Evolutionary conservation across 1,140 invertebrate species (phyloP).

Genomic region (Laupala kohalensis): DNA sequence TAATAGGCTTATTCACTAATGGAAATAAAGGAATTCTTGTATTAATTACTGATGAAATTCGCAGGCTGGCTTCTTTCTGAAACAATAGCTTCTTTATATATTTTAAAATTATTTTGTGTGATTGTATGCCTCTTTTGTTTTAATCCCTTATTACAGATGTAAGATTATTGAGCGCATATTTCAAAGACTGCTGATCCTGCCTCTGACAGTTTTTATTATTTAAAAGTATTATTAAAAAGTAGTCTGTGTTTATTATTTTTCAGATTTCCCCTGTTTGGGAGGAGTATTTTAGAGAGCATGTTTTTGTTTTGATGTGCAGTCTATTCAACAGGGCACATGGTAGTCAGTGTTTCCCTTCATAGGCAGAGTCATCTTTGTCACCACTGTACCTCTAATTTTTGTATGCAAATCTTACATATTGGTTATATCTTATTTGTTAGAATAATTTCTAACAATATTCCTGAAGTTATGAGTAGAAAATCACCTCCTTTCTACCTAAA

Average conservation of each 20-base stretch:
- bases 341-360: neutral
- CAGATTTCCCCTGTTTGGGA: neutral
- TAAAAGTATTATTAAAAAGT: neutral
- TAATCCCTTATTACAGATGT: neutral
- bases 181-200: neutral
- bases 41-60: too few relatives aligned
- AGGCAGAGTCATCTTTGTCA: neutral
- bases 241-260: neutral
- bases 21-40: too few relatives aligned
- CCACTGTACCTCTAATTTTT: neutral
- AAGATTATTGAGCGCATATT: neutral
- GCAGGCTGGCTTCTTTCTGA: neutral
- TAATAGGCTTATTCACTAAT: too few relatives aligned
- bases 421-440: neutral
- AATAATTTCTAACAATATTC: neutral
- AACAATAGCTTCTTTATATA: neutral
- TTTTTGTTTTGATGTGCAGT: neutral
- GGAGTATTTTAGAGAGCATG: neutral
- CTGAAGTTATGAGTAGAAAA: neutral
- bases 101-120: neutral
- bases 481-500: neutral
- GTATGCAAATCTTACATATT: neutral
- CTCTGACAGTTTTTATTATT: too few relatives aligned
- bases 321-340: neutral
- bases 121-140: neutral